Conservation (phyloP, 2,113 vertebrate genomes). For the Pelmatolapia mariae region DNA sequence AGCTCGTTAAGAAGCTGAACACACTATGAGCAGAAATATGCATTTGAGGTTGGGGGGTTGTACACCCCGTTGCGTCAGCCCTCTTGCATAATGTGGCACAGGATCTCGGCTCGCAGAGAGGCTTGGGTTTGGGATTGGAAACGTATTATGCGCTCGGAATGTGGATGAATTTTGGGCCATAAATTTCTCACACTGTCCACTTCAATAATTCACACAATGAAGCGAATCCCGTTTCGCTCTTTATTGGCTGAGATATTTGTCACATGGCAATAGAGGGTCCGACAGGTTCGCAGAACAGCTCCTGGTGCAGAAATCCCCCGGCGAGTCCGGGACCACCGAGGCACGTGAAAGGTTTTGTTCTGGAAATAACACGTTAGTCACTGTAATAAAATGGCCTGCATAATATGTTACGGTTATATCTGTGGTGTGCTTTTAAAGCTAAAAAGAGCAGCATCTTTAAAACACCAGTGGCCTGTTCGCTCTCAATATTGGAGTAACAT, state of each 20-base stretch:
- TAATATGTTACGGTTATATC: not conserved
- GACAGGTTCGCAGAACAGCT: constrained; percentile 36
- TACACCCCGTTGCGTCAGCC: constrained; percentile 12
- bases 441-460: not conserved
- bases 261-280: constrained; percentile 46
- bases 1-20: not conserved
- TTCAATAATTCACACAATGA: constrained; percentile 63
- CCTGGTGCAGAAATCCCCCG: not conserved
- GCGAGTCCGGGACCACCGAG: not conserved
- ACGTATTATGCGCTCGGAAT: constrained; percentile 28
- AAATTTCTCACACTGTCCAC: constrained; percentile 52
- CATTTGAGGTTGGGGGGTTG: not conserved
- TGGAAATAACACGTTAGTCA: not conserved
- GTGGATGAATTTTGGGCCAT: constrained; percentile 39
- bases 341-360: not conserved
- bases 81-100: constrained; percentile 16
- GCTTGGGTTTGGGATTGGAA: not conserved
- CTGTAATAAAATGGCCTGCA: not conserved
- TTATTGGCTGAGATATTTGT: constrained; percentile 52
- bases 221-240: constrained; percentile 48
- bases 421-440: not conserved
- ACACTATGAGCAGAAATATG: not conserved
- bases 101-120: not conserved
- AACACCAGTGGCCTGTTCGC: not conserved
- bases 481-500: not conserved